These are phyloP conservation scores for Pasiphila rectangulata DNA, from an alignment of 2,888 invertebrate genomes.

Conservation along the genomic window DNA sequence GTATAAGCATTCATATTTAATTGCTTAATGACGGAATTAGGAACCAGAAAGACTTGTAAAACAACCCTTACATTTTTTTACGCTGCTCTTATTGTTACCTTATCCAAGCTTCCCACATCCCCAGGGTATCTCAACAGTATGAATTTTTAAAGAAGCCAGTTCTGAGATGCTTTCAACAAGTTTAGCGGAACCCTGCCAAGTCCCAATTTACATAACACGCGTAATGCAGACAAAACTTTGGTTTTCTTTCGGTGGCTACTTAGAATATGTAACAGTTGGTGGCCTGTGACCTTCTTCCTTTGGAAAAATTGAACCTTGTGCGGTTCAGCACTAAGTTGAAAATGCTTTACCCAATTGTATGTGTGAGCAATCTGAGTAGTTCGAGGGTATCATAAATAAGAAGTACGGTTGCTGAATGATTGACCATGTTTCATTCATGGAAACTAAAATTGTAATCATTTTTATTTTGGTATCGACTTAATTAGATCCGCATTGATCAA, in stretches of 20 bases:
- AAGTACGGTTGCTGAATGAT: too few relatives aligned
- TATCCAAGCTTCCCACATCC: conserved; percentile 31
- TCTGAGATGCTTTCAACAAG: conserved; percentile 59
- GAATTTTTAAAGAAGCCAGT: conserved; percentile 65
- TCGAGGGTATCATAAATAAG: too few relatives aligned
- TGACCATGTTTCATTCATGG: too few relatives aligned
- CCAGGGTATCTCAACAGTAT: conserved; percentile 47
- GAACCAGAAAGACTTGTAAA: neutral
- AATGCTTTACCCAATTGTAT: too few relatives aligned
- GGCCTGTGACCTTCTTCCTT: neutral
- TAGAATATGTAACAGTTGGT: conserved; percentile 1
- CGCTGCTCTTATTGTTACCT: conserved; percentile 23
- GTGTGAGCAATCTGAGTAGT: too few relatives aligned
- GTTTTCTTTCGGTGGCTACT: conserved; percentile 35
- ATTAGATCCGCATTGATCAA: too few relatives aligned
- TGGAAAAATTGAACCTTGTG: neutral
- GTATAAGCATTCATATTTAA: too few relatives aligned
- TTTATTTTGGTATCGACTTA: too few relatives aligned
- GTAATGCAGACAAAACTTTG: conserved; percentile 59
- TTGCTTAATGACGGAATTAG: too few relatives aligned
- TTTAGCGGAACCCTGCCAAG: conserved; percentile 41
- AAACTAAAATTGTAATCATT: too few relatives aligned
- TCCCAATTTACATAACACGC: conserved; percentile 66
- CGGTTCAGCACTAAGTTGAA: neutral
- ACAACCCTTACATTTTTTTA: neutral